Evolutionary conservation across 1,140 invertebrate genomes (phyloP).

Genomic region (Euglossa dilemma): DNA sequence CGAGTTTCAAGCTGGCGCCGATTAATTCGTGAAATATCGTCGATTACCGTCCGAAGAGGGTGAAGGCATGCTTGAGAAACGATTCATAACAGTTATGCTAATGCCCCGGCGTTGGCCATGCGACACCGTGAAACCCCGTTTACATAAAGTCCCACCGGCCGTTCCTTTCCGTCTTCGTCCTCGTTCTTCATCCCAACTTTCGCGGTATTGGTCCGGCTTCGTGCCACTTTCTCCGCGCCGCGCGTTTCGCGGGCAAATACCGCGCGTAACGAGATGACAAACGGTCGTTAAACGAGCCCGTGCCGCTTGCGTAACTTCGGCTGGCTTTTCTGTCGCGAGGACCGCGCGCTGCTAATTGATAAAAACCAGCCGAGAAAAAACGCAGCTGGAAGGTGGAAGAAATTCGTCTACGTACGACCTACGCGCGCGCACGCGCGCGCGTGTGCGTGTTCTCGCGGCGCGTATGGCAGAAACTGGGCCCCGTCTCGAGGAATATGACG

Average conservation of each 20-base stretch:
- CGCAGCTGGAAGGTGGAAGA: not conserved
- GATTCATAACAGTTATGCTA: conserved; percentile 42
- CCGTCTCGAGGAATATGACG: conserved; percentile 59
- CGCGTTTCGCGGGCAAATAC: conserved; percentile 4
- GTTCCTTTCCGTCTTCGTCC: conserved; percentile 42
- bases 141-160: conserved; percentile 46
- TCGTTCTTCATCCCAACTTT: conserved; percentile 20
- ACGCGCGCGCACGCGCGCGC: not conserved
- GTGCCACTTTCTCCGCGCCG: conserved; percentile 31
- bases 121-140: conserved; percentile 43
- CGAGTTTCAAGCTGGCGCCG: conserved; percentile 16
- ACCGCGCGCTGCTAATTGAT: not conserved
- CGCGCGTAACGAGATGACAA: conserved; percentile 6
- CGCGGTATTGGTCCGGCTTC: not conserved
- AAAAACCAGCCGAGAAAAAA: too few relatives aligned
- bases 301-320: conserved; percentile 16
- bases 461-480: not conserved
- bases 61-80: conserved; percentile 19
- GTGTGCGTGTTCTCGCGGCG: too few relatives aligned
- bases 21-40: conserved; percentile 61
- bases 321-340: not conserved
- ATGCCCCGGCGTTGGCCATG: conserved; percentile 25
- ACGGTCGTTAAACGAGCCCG: conserved; percentile 5
- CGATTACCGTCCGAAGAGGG: conserved; percentile 17
- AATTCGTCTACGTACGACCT: not conserved